phyloP scores from a whole-genome alignment of 2,113 vertebrate genomes.

The Rhombomys opimus region DNA sequence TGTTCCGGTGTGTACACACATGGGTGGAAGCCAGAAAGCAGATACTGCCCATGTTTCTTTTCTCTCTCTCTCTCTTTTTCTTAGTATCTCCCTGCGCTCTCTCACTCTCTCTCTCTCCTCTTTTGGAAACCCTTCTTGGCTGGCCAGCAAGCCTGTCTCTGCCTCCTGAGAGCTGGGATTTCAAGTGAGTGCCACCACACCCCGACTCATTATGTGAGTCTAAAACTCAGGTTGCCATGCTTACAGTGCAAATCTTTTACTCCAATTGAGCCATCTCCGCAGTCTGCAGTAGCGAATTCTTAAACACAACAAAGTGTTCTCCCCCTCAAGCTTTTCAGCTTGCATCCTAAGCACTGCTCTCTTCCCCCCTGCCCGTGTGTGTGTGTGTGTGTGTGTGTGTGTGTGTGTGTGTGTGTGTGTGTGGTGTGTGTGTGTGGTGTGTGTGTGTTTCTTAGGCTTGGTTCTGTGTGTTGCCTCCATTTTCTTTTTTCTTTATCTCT shows the following conservation, averaged over 20 bases:
- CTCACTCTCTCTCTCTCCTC: too few species aligned
- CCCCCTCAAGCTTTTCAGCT: not conserved
- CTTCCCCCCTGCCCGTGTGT: not conserved
- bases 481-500: not conserved
- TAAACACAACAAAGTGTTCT: not conserved
- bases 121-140: not conserved
- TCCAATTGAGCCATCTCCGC: not conserved
- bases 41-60: not conserved
- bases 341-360: not conserved
- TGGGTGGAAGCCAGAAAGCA: not conserved
- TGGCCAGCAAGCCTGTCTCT: not conserved
- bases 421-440: not conserved
- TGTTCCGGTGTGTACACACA: not conserved
- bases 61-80: not conserved
- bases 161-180: not conserved
- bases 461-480: not conserved
- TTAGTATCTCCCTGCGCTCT: not conserved
- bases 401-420: not conserved
- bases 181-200: too few species aligned
- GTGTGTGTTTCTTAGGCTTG: not conserved
- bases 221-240: too few species aligned
- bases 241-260: not conserved
- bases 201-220: too few species aligned
- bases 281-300: not conserved
- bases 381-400: not conserved